phyloP scores from a whole-genome alignment of 2,797 vertebrate species.

The Cossypha polioptera region DNA sequence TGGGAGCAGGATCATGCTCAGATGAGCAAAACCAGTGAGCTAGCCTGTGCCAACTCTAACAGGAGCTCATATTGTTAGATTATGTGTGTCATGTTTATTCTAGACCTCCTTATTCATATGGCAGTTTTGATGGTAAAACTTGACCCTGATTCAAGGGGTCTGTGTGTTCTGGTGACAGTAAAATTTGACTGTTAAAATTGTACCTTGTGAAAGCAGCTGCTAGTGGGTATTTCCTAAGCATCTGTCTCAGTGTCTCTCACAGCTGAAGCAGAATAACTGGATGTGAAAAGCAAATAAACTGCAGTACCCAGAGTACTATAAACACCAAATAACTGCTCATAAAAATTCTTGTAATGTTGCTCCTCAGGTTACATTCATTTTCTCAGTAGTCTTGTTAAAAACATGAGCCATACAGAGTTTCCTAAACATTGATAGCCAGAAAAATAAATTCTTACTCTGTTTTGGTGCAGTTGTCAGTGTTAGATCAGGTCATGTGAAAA shows the following conservation, averaged over 20 bases:
- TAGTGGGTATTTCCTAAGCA: not conserved
- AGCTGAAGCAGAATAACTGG: constrained; percentile 13
- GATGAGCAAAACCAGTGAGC: not conserved
- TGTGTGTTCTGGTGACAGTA: not conserved
- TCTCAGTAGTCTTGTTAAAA: constrained; percentile 26
- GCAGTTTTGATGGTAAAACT: not conserved
- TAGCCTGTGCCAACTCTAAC: not conserved
- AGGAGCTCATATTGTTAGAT: not conserved
- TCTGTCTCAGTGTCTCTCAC: not conserved
- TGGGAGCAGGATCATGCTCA: not conserved
- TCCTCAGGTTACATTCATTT: not conserved
- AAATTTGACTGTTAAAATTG: not conserved
- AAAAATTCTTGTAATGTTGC: constrained; percentile 9
- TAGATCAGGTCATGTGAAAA: not conserved
- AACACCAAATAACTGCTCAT: constrained; percentile 6
- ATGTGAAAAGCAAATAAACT: constrained; percentile 30
- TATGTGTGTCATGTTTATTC: not conserved
- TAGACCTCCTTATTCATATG: not conserved
- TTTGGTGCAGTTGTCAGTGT: not conserved
- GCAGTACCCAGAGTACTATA: not conserved
- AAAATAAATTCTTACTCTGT: not conserved
- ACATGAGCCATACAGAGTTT: not conserved
- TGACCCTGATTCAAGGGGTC: not conserved
- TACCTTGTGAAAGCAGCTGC: not conserved
- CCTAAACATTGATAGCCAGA: not conserved